Percentiles rank a stretch among this genome's conserved stretches.
Evolutionary conservation across 2,888 invertebrate genomes (phyloP).

Genomic region (Melieria picta): DNA sequence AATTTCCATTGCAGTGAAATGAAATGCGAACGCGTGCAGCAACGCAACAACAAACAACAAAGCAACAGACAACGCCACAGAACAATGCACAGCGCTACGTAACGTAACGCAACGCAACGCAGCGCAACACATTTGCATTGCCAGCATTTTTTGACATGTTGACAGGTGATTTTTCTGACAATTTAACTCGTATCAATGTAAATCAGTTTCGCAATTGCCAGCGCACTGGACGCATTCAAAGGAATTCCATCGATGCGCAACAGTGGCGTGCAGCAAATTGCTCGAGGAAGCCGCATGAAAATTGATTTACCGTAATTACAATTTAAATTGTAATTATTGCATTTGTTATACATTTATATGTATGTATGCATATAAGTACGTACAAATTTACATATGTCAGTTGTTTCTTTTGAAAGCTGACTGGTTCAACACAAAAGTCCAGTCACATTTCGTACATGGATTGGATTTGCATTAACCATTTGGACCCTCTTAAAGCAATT

Average conservation of each 20-base stretch:
- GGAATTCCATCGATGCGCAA: conserved; percentile 34
- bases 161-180: conserved; percentile 65
- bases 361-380: background rate
- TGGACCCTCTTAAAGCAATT: too few species aligned
- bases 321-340: conserved; percentile 17
- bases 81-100: background rate
- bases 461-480: too few species aligned
- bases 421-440: too few species aligned
- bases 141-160: conserved; percentile 59
- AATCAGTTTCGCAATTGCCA: conserved; percentile 57
- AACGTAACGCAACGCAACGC: conserved; percentile 19
- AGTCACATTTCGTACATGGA: too few species aligned
- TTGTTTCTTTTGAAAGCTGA: too few species aligned
- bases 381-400: background rate
- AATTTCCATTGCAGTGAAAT: conserved; percentile 34
- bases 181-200: conserved; percentile 65
- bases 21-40: conserved; percentile 28
- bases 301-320: conserved; percentile 26
- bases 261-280: conserved; percentile 36
- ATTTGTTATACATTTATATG: conserved; percentile 4
- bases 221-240: conserved; percentile 28
- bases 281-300: conserved; percentile 32
- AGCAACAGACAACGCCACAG: background rate
- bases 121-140: conserved; percentile 24
- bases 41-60: background rate